Evolutionary conservation across 1,140 invertebrate species (phyloP), one percentile per base, ranked within the genome.

Genomic region (Zaprionus ghesquierei): DNA sequence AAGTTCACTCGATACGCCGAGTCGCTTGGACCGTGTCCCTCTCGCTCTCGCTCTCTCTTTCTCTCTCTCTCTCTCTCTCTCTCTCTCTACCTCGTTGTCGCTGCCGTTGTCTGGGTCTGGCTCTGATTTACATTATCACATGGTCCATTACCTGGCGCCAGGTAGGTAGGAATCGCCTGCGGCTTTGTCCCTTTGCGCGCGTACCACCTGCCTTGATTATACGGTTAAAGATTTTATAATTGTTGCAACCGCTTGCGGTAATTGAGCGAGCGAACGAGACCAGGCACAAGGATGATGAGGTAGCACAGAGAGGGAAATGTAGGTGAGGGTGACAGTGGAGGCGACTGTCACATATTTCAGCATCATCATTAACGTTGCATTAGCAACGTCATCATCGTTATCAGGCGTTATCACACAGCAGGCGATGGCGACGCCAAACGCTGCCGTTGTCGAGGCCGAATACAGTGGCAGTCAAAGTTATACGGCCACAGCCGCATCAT

Each of bases 111-210:
- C 38, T 59, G 62, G 54, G 35, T 27, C 49, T 51, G 49, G 49
- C 18, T 20, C 51, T 71, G 63, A 72, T 72, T 72, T 72, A 72
- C 31, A 72, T 58, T 69, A 61, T 61, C 64, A 41, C 41, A 68
- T 73, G 70, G 64, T 73, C 56, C 64, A 61, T 69, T 69, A 61
- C 62, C 33, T 59, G 55, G 69, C 54, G 41, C 35, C 51, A 49
- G 18, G 13, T 3, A 41, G 35, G n/a, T 38, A n/a, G 35, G n/a
- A 33, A 33, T 23, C 15, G 49, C 63, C 69, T 31, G 33, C 31
- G 54, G 62, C 69, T 58, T 58, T 58, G 54, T 59, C 33, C 53
- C 55, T 38, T 58, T 58, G 27, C 38, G 31, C 20, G 56, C 27
- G 15, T n/a, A 22, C 15, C 18, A 3, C 33, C 31, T 29, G 15